phyloP scores from a whole-genome alignment of 2,888 invertebrate genomes.

The Coenonympha glycerion region DNA sequence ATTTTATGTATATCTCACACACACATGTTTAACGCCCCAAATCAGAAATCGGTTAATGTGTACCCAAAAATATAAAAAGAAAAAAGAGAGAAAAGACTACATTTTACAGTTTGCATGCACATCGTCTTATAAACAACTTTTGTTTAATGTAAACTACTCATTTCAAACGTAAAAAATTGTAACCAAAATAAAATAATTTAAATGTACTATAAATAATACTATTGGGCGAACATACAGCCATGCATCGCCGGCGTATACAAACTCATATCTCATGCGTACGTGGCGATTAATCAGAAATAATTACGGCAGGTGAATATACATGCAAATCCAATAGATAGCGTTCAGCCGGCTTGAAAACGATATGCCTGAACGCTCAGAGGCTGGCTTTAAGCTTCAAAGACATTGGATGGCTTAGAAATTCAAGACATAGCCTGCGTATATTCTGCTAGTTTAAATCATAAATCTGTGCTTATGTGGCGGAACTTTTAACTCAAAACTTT shows the following conservation, averaged over 20 bases:
- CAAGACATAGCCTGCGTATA: not conserved
- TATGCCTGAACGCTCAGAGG: constrained; percentile 20
- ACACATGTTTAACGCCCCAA: too few relatives aligned
- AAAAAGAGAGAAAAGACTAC: too few relatives aligned
- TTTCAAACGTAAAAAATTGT: not conserved
- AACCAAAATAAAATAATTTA: not conserved
- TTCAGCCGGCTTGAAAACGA: constrained; percentile 16
- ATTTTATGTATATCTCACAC: too few relatives aligned
- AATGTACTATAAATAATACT: not conserved
- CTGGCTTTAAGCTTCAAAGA: constrained; percentile 6
- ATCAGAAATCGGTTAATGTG: too few relatives aligned
- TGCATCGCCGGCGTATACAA: not conserved
- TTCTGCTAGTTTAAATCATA: too few relatives aligned
- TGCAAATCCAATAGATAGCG: constrained; percentile 14
- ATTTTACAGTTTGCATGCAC: too few relatives aligned
- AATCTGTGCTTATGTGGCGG: too few relatives aligned
- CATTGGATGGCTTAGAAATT: not conserved
- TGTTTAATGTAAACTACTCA: not conserved
- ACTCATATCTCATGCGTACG: constrained; percentile 12
- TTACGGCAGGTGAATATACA: constrained; percentile 13
- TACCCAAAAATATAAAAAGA: too few relatives aligned
- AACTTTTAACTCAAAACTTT: too few relatives aligned
- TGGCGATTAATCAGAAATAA: constrained; percentile 22
- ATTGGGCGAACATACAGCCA: not conserved
- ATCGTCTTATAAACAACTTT: too few relatives aligned